phyloP scores from a whole-genome alignment of 92 coral and sea anemone genomes.

The Desmophyllum pertusum region DNA sequence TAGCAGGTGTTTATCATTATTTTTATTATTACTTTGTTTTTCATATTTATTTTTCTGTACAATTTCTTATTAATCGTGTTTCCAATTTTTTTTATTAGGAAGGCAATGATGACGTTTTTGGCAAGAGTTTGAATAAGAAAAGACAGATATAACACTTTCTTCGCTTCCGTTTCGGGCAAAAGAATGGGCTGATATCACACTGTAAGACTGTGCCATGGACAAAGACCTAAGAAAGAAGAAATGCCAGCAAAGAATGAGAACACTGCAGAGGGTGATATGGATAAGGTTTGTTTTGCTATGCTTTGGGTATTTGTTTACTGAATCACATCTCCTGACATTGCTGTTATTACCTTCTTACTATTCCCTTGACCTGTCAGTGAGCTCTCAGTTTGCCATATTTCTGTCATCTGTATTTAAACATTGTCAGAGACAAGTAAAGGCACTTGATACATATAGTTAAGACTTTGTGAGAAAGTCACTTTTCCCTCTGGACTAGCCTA shows the following conservation, averaged over 20 bases:
- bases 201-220: constrained; percentile 90
- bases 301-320: not conserved
- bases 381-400: too few relatives aligned
- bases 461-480: too few relatives aligned
- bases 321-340: too few relatives aligned
- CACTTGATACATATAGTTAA: too few relatives aligned
- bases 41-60: not conserved
- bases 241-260: not conserved
- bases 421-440: too few relatives aligned
- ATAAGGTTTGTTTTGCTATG: constrained; percentile 21
- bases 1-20: too few relatives aligned
- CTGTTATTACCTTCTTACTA: too few relatives aligned
- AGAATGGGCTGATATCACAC: constrained; percentile 78
- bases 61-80: not conserved
- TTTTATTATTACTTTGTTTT: too few relatives aligned
- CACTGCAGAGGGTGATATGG: not conserved
- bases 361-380: too few relatives aligned
- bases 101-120: constrained; percentile 83
- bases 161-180: constrained; percentile 67
- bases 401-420: too few relatives aligned
- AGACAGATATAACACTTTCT: constrained; percentile 39
- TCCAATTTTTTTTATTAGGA: constrained; percentile 10
- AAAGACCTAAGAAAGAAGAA: constrained; percentile 59
- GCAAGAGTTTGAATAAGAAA: constrained; percentile 80
- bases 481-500: too few relatives aligned